Evolutionary conservation across 2,888 invertebrate genomes (phyloP), one percentile per base, ranked within the genome.

Genomic region (Ormyrus nitidulus): DNA sequence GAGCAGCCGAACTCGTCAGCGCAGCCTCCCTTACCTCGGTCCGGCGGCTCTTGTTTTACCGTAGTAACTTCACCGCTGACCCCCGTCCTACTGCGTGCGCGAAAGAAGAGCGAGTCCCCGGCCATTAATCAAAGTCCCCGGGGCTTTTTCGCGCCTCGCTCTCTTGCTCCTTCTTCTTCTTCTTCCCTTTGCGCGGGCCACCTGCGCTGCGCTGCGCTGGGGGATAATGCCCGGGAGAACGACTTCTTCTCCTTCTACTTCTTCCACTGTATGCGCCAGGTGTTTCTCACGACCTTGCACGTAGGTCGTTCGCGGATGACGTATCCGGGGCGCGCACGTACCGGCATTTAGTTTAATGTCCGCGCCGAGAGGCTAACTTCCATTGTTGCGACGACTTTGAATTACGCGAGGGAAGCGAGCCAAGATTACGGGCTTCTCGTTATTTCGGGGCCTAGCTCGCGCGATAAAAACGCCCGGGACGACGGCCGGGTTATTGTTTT

Each of bases 241-340:
- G 34, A 34, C 34, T 34, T 34, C 34, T 34, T 34, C 34, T 34
- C 3, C 34, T 34, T 34, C 34, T 34, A 3, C 34, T 34, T 34
- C 34, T 34, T 34, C 34, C 34, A 34, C 34, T 34, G 34, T 34
- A 2, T 2, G 58, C 10, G 64, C 70, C 79, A 65, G 73, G 59
- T 79, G 74, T 61, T 74, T 64, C 74, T 79, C 79, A 65, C 71
- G 73, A 56, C 61, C 59, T 78, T 53, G 64, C 65, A 6, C 34
- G 10, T 5, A 56, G 49, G 51, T 34, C 59, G 10, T 48, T 49
- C 59, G 19, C 7, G 7, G 64, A 10, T 9, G 73, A 8, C 58
- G 48, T 59, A 34, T 46, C 11, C 65, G n/a, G 13, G 0, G 4
- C 54, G 2, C 7, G 53, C 68, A 62, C 70, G 69, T 70, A 70